Evolutionary conservation across 2,797 vertebrate species (phyloP).

Genomic region (Danio choprae): DNA sequence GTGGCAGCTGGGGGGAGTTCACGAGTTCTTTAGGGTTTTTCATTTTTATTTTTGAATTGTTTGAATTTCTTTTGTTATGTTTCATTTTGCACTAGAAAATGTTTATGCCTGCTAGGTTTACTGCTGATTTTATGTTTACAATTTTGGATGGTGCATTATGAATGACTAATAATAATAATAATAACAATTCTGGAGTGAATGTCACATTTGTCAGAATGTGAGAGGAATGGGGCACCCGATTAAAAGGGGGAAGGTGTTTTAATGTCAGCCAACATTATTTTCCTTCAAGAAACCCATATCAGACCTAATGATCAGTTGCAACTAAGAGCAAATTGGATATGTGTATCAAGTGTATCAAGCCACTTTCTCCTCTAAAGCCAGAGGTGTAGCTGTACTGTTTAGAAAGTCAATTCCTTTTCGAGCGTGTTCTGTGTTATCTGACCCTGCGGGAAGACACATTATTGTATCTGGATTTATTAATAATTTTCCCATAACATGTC

Average conservation of each 20-base stretch:
- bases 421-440: neutral
- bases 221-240: neutral
- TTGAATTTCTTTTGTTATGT: too few species aligned
- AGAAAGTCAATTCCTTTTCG: neutral
- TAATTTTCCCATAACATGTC: neutral
- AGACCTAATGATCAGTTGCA: neutral
- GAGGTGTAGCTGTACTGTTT: neutral
- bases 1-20: neutral
- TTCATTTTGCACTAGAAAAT: neutral
- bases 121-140: neutral
- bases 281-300: neutral
- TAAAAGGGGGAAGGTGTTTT: neutral
- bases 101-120: neutral
- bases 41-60: too few species aligned
- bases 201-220: constrained; percentile 5
- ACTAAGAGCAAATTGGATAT: neutral
- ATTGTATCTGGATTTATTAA: neutral
- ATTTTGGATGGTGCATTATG: neutral
- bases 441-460: neutral
- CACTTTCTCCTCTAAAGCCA: neutral
- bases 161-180: neutral
- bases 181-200: neutral
- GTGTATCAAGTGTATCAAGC: neutral
- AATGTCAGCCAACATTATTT: neutral
- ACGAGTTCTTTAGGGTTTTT: too few species aligned